A percentile compares a stretch with the other conserved stretches of the same genome.
Evolutionary conservation across 1,140 invertebrate species (phyloP).

Genomic region (Lucilia cuprina): DNA sequence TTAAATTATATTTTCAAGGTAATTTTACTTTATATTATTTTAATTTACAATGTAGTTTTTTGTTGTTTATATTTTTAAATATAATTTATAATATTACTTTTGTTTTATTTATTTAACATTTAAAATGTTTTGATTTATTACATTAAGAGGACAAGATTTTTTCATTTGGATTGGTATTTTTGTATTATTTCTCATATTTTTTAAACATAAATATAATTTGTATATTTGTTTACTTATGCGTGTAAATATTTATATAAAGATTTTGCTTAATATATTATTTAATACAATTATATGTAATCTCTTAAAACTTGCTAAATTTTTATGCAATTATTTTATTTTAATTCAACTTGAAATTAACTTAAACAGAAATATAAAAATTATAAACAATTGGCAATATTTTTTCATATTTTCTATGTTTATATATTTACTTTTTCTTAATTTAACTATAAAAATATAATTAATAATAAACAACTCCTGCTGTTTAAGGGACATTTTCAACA

Average conservation of each 20-base stretch:
- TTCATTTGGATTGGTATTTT: not conserved
- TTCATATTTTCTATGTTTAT: not conserved
- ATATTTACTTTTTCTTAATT: constrained; percentile 1
- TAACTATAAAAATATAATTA: constrained; percentile 30
- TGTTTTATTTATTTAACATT: constrained; percentile 2
- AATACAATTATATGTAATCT: not conserved
- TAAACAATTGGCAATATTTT: not conserved
- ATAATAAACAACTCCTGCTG: not conserved
- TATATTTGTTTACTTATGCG: not conserved
- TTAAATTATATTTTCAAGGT: not conserved
- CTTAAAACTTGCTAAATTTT: not conserved
- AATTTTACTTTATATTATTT: not conserved
- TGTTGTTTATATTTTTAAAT: not conserved
- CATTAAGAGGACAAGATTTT: constrained; percentile 1
- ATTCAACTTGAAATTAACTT: not conserved
- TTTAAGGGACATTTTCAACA: not conserved
- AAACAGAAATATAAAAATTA: not conserved
- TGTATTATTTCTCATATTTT: not conserved
- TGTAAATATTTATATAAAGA: not conserved
- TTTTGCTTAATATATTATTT: not conserved
- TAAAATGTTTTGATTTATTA: constrained; percentile 31
- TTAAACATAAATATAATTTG: not conserved
- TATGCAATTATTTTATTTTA: not conserved
- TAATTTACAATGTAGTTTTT: not conserved
- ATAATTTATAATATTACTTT: constrained; percentile 10